Conservation (phyloP, 2,113 vertebrate species). For the Meriones unguiculatus region DNA sequence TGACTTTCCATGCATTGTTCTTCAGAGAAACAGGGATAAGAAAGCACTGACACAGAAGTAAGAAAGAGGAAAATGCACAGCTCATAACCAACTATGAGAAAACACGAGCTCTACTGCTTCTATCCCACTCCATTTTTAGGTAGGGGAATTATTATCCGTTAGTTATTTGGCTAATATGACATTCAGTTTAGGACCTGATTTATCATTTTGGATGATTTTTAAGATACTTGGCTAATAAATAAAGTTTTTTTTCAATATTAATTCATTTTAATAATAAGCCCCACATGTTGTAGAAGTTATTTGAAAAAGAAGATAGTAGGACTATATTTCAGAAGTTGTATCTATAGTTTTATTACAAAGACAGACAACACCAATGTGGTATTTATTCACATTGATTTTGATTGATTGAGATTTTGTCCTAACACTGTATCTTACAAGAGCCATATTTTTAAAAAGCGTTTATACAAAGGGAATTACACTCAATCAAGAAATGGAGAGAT, state of each 20-base stretch:
- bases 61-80: not conserved
- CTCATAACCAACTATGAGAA: not conserved
- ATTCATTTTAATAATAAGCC: not conserved
- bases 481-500: not conserved
- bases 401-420: not conserved
- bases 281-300: not conserved
- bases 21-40: not conserved
- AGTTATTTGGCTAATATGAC: not conserved
- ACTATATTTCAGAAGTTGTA: not conserved
- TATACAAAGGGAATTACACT: not conserved
- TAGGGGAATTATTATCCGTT: constrained; percentile 4
- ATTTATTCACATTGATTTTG: no score
- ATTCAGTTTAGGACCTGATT: not conserved
- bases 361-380: not conserved
- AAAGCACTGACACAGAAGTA: not conserved
- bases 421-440: not conserved
- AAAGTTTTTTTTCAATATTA: not conserved
- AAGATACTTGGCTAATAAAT: not conserved
- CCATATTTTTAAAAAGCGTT: not conserved
- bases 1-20: not conserved
- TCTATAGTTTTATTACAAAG: not conserved
- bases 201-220: constrained; percentile 33
- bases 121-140: not conserved
- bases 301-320: not conserved
- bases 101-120: not conserved